Evolutionary conservation across 2,113 vertebrate genomes (phyloP).

Genomic region (Sinocyclocheilus rhinocerous): DNA sequence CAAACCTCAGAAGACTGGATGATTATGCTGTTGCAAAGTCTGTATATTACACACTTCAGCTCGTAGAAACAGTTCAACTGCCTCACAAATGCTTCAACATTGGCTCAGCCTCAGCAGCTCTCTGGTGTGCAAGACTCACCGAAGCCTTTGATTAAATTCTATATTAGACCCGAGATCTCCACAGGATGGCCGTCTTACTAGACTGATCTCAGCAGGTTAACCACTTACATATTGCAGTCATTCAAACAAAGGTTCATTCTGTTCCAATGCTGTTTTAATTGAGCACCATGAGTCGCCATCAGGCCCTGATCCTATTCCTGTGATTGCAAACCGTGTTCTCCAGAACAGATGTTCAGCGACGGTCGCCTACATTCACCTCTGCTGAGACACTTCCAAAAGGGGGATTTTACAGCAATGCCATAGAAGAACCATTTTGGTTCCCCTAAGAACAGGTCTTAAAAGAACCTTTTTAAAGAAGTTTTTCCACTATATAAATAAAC

Average conservation of each 20-base stretch:
- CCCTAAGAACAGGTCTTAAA: too few relatives aligned
- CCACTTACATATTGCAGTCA: not conserved
- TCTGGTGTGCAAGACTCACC: not conserved
- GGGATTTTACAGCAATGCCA: too few relatives aligned
- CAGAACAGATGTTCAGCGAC: conserved; percentile 28
- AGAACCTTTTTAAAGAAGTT: too few relatives aligned
- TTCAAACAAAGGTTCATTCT: conserved; percentile 16
- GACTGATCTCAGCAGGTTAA: conserved; percentile 31
- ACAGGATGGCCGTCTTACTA: conserved; percentile 2
- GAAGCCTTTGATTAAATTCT: conserved; percentile 34
- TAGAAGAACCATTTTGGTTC: too few relatives aligned
- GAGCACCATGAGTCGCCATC: not conserved
- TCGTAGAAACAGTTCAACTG: not conserved
- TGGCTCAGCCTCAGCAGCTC: not conserved
- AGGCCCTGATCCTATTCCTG: conserved; percentile 31
- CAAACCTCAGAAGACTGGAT: not conserved
- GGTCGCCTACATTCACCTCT: not conserved
- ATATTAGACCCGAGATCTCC: conserved; percentile 6
- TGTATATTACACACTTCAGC: not conserved
- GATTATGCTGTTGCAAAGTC: not conserved
- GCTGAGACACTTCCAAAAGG: not conserved
- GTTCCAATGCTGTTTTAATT: conserved; percentile 22
- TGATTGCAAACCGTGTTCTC: not conserved
- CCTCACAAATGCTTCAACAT: not conserved
- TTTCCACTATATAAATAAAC: too few relatives aligned